A percentile compares a stretch with the other conserved stretches of the same genome.
Evolutionary conservation across 2,888 invertebrate genomes (phyloP).

Genomic region (Netelia inedita): DNA sequence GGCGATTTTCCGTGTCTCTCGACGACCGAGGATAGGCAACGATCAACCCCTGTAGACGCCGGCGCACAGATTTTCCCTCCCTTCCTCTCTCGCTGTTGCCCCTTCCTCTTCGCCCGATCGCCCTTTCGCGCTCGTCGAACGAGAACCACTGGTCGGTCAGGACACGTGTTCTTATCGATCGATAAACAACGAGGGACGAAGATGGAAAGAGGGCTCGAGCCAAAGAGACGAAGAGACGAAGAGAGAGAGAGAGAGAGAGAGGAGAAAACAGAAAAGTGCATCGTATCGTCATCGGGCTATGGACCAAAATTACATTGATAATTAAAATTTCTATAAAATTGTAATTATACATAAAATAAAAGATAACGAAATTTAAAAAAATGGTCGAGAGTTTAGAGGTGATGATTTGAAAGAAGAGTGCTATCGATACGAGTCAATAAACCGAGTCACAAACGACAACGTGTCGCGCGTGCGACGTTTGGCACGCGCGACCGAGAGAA

Average conservation of each 20-base stretch:
- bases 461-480: conserved; percentile 50
- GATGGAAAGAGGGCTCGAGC: conserved; percentile 57
- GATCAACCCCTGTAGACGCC: conserved; percentile 67
- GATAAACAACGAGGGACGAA: conserved; percentile 74
- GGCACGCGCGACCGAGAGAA: conserved; percentile 43
- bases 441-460: neutral
- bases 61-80: conserved; percentile 62
- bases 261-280: conserved; percentile 53
- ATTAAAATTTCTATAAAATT: neutral
- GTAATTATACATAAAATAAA: neutral
- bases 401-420: neutral
- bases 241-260: conserved; percentile 5
- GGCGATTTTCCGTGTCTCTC: conserved; percentile 26
- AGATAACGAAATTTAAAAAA: no score
- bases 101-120: no score
- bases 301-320: neutral
- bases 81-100: conserved; percentile 33
- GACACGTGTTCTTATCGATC: conserved; percentile 78
- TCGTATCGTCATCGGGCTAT: conserved; percentile 38
- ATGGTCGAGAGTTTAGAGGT: no score
- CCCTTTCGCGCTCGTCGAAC: conserved; percentile 43
- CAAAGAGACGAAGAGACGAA: neutral
- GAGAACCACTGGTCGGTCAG: conserved; percentile 76
- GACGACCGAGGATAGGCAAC: conserved; percentile 44
- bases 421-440: neutral